Evolutionary conservation across 2,888 invertebrate genomes (phyloP).

Genomic region (Atrina japonica): DNA sequence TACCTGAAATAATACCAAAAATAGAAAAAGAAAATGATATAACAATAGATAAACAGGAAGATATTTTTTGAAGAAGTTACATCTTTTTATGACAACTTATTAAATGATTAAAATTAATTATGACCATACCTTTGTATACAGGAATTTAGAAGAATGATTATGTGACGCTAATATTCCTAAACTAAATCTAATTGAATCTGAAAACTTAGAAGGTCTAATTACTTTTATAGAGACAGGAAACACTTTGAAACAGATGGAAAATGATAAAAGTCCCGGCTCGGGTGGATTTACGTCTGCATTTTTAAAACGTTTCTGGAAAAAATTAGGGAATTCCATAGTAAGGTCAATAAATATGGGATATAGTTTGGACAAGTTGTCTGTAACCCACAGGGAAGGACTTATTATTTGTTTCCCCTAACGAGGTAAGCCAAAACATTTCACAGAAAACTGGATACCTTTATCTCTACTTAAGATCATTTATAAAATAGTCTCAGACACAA

Average conservation of each 20-base stretch:
- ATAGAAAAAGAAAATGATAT: no score
- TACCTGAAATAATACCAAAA: no score
- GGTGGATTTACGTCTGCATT: slow-evolving; percentile 14
- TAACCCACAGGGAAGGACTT: slow-evolving; percentile 18
- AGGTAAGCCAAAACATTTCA: slow-evolving; percentile 3
- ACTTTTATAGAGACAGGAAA: slow-evolving; percentile 3
- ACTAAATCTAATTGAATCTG: background rate
- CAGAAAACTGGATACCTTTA: slow-evolving; percentile 25
- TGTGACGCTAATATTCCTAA: background rate
- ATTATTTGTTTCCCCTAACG: slow-evolving; percentile 21
- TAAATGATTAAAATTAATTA: no score
- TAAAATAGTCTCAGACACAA: slow-evolving; percentile 20
- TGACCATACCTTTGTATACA: no score
- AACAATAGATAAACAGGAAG: no score
- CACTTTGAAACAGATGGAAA: slow-evolving; percentile 11
- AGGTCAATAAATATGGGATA: slow-evolving; percentile 10
- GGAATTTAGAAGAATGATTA: no score
- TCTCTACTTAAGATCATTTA: slow-evolving; percentile 11
- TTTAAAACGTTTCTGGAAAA: slow-evolving; percentile 18
- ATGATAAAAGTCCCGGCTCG: slow-evolving; percentile 19
- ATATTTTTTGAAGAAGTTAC: no score
- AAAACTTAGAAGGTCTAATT: slow-evolving; percentile 14
- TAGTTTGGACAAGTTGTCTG: slow-evolving; percentile 1
- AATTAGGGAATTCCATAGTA: slow-evolving; percentile 11
- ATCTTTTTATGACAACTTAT: no score